Base-by-base conservation (phyloP, 2,888 invertebrate genomes). In the Rhorus exstirpatorius region DNA sequence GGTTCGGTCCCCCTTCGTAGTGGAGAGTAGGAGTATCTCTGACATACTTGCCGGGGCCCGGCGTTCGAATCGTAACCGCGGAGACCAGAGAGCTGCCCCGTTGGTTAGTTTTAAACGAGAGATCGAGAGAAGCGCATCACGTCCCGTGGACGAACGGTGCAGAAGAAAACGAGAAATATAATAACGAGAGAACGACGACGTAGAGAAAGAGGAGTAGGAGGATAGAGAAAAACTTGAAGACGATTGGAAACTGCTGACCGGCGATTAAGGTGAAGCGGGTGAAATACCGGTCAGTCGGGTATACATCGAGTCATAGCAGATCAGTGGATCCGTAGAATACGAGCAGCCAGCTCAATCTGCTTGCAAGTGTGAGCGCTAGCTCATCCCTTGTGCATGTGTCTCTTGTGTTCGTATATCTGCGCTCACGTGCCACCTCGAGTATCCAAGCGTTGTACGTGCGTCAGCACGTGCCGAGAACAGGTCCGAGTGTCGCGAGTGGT, bases 11-110 rank as follows among this genome's bases (percentile, higher is more conserved):
- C 83, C 82, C n/a, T n/a, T n/a, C 83, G 88, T 35, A 78, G 86
- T 76, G 80, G 89, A 76, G 91, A 92, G 92, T 92, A 93, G 93
- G 93, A 93, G 93, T 89, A 89, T 87, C 90, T 92, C 89, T 93
- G 93, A 93, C 93, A 92, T 88, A 93, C 93, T 93, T 93, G 79
- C 53, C 46, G 71, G 91, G 89, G 88, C 88, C 89, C 88, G 81
- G 89, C 87, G 88, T 90, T 83, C 76, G 90, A 89, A 90, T 90
- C 88, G 90, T 89, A 89, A 87, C 88, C 89, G 83, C 84, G 83
- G 83, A 86, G 87, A 88, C 86, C 88, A 81, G 87, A 88, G 87
- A 87, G 60, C 76, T 61, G 86, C 83, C 86, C 85, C 86, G 87
- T 60, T 88, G 88, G 90, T 92, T 92, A 93, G 93, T 93, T 90